phyloP scores from a whole-genome alignment of 2,888 invertebrate genomes.

The Antheraea yamamai region DNA sequence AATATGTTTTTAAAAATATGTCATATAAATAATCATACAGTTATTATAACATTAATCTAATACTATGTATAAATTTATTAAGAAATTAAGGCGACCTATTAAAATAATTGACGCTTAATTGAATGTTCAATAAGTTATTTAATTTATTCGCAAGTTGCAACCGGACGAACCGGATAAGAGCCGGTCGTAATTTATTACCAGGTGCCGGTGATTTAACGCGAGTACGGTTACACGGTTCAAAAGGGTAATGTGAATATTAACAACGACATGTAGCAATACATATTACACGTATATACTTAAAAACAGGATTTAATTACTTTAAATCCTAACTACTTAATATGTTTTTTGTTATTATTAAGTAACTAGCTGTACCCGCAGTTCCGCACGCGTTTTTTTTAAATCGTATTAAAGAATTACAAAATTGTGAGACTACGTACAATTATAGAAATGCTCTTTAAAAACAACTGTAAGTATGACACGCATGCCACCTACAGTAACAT shows the following conservation, averaged over 20 bases:
- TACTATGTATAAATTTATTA: neutral
- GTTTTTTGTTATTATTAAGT: no score
- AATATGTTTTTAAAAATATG: neutral
- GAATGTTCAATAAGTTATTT: slow-evolving; percentile 32
- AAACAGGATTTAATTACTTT: neutral
- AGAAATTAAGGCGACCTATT: neutral
- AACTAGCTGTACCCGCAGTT: no score
- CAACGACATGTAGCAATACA: neutral
- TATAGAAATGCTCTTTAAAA: no score
- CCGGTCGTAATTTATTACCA: slow-evolving; percentile 32
- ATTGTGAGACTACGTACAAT: no score
- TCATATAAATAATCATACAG: neutral
- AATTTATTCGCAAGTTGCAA: slow-evolving; percentile 27
- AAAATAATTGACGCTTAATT: slow-evolving; percentile 20
- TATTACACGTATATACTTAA: neutral
- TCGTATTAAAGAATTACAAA: no score
- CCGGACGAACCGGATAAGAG: slow-evolving; percentile 26
- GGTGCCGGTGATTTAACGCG: slow-evolving; percentile 31
- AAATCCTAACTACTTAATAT: no score
- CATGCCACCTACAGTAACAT: no score
- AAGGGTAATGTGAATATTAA: slow-evolving; percentile 28
- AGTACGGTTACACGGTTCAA: slow-evolving; percentile 22
- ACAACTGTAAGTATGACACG: no score
- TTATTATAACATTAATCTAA: neutral
- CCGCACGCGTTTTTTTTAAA: no score